Evolutionary conservation across 2,113 vertebrate genomes (phyloP), one percentile per base, ranked within the genome.

Genomic region (Notothenia coriiceps): DNA sequence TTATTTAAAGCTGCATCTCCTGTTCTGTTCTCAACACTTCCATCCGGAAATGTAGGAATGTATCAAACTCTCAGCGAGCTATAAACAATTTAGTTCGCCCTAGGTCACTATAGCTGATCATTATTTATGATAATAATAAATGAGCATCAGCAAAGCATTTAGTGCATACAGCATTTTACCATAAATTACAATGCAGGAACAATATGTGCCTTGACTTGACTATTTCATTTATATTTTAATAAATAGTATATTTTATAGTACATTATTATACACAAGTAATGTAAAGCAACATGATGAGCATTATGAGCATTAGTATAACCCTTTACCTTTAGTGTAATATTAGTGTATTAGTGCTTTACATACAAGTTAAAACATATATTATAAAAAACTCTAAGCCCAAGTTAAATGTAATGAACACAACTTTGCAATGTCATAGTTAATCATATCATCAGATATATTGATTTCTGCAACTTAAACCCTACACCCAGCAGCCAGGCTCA

Each of bases 1-100:
- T 94, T 94, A 94, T 95, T 95, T 88, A 91, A 89, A 87, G 83
- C 77, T 81, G 80, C 67, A 84, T 85, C 57, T 77, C 56, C 51
- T 84, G 50, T 78, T 70, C 70, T 77, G 89, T 79, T 83, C 77
- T 44, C 29, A 77, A 75, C 78, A 80, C 80, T 70, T 84, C 85
- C 87, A 88, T 93, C 94, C 93, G 94, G 94, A 95, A 94, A 90
- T 84, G 83, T 73, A 80, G 70, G 74, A 63, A 83, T 86, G 79
- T 71, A 82, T 35, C 61, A 80, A 83, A 86, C 55, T 85, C 64
- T 74, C 70, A 83, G 46, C n/a, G 54, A 83, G 49, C 65, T 60
- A 74, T 61, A 79, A 7, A 75, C 49, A 84, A 64, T 57, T 74
- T 85, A 81, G 65, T 87, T 69, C 64, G 46, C 49, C 82, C 22